phyloP scores from a whole-genome alignment of 2,113 vertebrate genomes.

The Bos javanicus region DNA sequence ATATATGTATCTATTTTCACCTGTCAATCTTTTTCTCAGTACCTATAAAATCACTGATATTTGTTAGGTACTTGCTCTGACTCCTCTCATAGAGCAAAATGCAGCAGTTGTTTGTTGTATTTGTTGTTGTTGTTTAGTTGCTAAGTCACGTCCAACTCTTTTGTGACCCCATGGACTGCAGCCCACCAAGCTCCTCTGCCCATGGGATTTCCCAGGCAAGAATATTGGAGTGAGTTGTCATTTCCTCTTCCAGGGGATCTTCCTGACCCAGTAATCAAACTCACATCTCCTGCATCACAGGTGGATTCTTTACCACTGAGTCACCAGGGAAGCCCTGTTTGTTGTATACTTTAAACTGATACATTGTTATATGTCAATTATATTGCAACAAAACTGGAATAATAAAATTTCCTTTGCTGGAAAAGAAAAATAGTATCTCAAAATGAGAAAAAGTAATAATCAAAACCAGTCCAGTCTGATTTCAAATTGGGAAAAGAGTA shows the following conservation, averaged over 20 bases:
- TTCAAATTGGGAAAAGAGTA: background rate
- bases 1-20: background rate
- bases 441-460: constrained; percentile 39
- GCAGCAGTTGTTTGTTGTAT: background rate
- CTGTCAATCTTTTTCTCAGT: background rate
- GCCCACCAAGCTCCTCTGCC: background rate
- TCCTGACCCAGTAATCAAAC: background rate
- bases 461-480: background rate
- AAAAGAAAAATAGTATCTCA: background rate
- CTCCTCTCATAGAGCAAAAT: background rate
- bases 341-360: background rate
- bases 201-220: background rate
- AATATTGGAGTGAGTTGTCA: background rate
- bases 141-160: background rate
- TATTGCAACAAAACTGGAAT: background rate
- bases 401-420: background rate
- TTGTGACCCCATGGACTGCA: background rate
- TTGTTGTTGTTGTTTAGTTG: background rate
- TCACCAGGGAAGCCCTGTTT: background rate
- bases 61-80: background rate
- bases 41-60: constrained; percentile 16
- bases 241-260: background rate
- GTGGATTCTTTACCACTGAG: background rate
- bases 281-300: background rate
- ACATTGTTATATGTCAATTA: background rate